Percentiles rank a stretch among this genome's conserved stretches.
phyloP scores from a whole-genome alignment of 2,797 vertebrate species.

The Melanotaenia pygmaea region DNA sequence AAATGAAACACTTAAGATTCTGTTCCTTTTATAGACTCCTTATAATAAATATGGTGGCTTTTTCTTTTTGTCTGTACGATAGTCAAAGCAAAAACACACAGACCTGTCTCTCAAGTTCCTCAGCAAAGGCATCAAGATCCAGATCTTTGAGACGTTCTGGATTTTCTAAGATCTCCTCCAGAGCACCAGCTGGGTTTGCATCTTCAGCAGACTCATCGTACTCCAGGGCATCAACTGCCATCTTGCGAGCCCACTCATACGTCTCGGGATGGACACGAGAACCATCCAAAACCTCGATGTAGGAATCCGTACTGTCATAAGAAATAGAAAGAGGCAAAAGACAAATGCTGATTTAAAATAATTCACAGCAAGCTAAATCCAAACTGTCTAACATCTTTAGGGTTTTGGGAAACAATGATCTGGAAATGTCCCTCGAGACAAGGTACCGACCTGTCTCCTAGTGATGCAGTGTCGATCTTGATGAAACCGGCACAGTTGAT shows the following conservation, averaged over 20 bases:
- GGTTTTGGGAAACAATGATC: background rate
- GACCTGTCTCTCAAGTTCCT: slow-evolving; percentile 98
- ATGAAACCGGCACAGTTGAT: slow-evolving; percentile 99
- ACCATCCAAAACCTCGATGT: slow-evolving; percentile 98
- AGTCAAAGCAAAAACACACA: background rate
- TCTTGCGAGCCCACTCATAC: slow-evolving; percentile 98
- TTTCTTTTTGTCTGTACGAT: background rate
- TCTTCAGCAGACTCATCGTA: slow-evolving; percentile 98
- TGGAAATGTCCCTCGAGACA: background rate
- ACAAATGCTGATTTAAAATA: background rate
- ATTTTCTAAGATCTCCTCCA: slow-evolving; percentile 98
- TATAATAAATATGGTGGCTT: background rate
- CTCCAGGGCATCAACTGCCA: slow-evolving; percentile 98
- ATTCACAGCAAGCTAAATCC: background rate
- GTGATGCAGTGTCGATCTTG: slow-evolving; percentile 97
- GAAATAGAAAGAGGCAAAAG: slow-evolving; percentile 8
- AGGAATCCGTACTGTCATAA: slow-evolving; percentile 92
- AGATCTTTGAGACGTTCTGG: slow-evolving; percentile 97
- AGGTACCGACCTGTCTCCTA: slow-evolving; percentile 92
- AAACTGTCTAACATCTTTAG: background rate
- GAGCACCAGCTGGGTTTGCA: slow-evolving; percentile 95
- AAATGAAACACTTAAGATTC: background rate
- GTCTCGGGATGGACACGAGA: slow-evolving; percentile 98
- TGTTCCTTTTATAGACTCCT: background rate
- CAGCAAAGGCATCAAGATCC: slow-evolving; percentile 97